Evolutionary conservation across 1,140 invertebrate genomes (phyloP), one percentile per base, ranked within the genome.

Genomic region (Pseudomyrmex cubaensis): DNA sequence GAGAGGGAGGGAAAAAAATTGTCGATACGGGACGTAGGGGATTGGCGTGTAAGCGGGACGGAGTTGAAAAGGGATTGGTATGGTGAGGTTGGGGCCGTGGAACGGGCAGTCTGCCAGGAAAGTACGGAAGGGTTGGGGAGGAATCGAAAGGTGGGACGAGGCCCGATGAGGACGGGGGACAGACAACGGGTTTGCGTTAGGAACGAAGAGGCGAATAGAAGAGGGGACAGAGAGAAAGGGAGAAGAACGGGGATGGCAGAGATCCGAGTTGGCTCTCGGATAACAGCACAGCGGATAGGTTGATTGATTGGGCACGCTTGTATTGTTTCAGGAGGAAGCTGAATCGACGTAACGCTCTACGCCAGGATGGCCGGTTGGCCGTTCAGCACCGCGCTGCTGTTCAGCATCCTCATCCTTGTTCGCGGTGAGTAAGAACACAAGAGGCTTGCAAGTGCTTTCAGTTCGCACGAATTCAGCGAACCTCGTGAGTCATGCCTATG

Each of bases 321-420:
- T 91, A 91, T 92, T 91, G 90, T 83, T 90, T 90, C 83, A 89
- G 93, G 94, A 94, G 93, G 91, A 94, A 91, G 92, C 92, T 92
- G 93, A 93, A 94, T 94, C 94, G 92, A 94, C 94, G 94, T 94
- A 94, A 94, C 93, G 93, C 90, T 93, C 92, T 92, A 93, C 90
- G 90, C 86, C 93, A 94, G 92, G 92, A 94, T 93, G 94, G 93
- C 93, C 92, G 90, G 91, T 90, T 93, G 92, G 90, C 92, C 90
- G 90, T 90, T 94, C 85, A 93, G 90, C 89, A 90, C 92, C 89
- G 90, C 91, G 86, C 89, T 94, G 87, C 93, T 94, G 87, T 91
- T 92, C 93, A 91, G 91, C 91, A 87, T 91, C 90, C 92, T 94
- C 90, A 90, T 94, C 91, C 92, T 93, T 92, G 94, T 92, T 90